Evolutionary conservation across 64 coral and sea anemone genomes (phyloP), one percentile per base, ranked within the genome.

Genomic region (Anthopleura sola): DNA sequence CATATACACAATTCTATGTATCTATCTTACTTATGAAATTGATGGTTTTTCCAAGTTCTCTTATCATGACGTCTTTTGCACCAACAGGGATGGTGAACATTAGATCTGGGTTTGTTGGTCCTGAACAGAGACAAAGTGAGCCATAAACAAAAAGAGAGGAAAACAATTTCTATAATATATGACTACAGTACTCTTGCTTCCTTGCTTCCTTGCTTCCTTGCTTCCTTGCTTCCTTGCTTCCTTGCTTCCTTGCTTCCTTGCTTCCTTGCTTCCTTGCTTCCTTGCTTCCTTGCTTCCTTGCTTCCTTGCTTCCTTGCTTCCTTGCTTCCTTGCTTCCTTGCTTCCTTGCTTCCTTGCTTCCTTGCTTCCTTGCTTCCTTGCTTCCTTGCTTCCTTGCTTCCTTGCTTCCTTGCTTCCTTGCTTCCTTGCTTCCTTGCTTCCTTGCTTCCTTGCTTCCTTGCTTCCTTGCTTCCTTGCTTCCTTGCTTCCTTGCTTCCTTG

Each of bases 21-120:
- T 44, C 9, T 44, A 44, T n/a, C 58, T 31, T 86, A 91, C 89
- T 80, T 28, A 91, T 33, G 48, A 91, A 85, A 53, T 91, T 91
- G 19, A 47, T 28, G 0, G 89, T 78, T 2, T 78, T 86, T 51
- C 20, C 6, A n/a, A 51, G 36, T 75, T 91, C 89, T 36, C 36
- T 10, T 68, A 91, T 86, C 54, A 24, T 20, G 75, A 91, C 60
- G 3, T 37, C 60, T 28, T 84, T 91, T 32, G 89, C 89, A 39
- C 78, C 77, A 28, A 68, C 60, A 34, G 89, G 89, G 48, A 91
- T 91, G 0, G 53, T 80, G 46, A 91, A 80, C 89, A 91, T 91
- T 21, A 85, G 33, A 33, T 86, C 89, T 23, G 83, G 79, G 3
- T 51, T 82, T 1, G 49, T 23, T 10, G 5, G 54, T 14, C 89